phyloP scores from a whole-genome alignment of 2,113 vertebrate genomes.

The Chaetura pelagica region DNA sequence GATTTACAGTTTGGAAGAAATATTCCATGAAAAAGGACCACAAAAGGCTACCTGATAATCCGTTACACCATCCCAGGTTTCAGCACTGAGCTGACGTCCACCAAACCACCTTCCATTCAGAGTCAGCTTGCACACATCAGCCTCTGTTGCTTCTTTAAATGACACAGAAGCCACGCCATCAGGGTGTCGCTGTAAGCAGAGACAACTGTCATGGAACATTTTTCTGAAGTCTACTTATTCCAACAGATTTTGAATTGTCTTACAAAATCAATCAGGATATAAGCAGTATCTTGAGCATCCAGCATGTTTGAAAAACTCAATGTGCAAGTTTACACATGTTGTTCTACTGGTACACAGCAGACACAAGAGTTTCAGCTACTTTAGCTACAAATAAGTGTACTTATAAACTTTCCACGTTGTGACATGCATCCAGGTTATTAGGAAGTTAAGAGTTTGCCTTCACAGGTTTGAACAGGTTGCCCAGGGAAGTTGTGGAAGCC shows the following conservation, averaged over 20 bases:
- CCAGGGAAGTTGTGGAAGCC: no score
- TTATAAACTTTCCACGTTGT: background rate
- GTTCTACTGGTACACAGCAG: background rate
- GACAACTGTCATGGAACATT: background rate
- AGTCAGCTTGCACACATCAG: conserved; percentile 84
- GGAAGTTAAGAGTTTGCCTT: background rate
- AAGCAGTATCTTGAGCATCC: background rate
- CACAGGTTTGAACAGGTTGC: no score
- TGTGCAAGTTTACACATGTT: background rate
- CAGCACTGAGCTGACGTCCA: conserved; percentile 88
- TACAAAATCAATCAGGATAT: background rate
- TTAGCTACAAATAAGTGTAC: background rate
- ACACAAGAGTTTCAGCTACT: background rate
- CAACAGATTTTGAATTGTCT: background rate
- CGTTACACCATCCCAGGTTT: conserved; percentile 90
- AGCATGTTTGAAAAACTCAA: background rate
- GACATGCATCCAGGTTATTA: background rate
- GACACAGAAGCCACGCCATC: conserved; percentile 94
- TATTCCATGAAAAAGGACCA: background rate
- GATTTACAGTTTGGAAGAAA: background rate
- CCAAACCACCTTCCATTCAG: conserved; percentile 96
- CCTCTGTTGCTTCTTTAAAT: conserved; percentile 89
- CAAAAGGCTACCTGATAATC: conserved; percentile 88
- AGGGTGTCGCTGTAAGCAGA: conserved; percentile 87
- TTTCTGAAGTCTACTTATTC: background rate